These are phyloP conservation scores for Serinus canaria DNA, from an alignment of 2,113 vertebrate species.

Conservation along the genomic window DNA sequence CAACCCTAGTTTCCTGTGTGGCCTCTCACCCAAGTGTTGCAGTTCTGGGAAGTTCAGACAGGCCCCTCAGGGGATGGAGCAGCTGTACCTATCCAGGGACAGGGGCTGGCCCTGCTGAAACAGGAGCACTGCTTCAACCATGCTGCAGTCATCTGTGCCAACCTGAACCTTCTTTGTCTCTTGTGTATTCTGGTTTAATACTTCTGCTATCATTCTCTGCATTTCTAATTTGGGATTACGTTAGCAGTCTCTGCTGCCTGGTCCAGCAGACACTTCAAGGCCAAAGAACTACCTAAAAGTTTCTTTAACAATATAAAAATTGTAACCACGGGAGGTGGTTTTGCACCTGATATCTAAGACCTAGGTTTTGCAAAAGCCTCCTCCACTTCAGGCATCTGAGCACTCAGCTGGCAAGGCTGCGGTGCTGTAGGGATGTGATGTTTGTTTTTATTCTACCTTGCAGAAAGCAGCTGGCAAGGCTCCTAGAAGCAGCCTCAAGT, in stretches of 20 bases:
- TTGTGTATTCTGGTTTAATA: not conserved
- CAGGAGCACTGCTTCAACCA: not conserved
- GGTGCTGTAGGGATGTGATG: not conserved
- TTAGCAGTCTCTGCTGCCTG: not conserved
- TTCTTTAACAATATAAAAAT: not conserved
- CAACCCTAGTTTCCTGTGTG: not conserved
- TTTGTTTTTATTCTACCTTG: constrained; percentile 9
- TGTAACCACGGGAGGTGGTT: not conserved
- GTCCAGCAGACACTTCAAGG: not conserved
- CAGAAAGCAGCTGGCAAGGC: constrained; percentile 13
- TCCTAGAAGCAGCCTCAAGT: not conserved
- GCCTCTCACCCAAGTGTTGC: not conserved
- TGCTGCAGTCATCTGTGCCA: not conserved
- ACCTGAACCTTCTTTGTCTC: not conserved
- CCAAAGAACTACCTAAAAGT: not conserved
- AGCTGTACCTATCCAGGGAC: not conserved
- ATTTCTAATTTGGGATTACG: not conserved
- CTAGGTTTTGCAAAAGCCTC: not conserved
- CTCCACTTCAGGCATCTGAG: not conserved
- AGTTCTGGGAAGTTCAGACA: not conserved
- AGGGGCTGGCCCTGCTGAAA: not conserved
- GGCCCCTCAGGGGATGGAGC: not conserved
- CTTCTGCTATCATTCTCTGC: not conserved
- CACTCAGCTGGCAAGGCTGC: not conserved
- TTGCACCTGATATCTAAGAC: not conserved